Percentiles rank a stretch among this genome's conserved stretches.
phyloP scores from a whole-genome alignment of 2,888 invertebrate species.

The Euplagia quadripunctaria region DNA sequence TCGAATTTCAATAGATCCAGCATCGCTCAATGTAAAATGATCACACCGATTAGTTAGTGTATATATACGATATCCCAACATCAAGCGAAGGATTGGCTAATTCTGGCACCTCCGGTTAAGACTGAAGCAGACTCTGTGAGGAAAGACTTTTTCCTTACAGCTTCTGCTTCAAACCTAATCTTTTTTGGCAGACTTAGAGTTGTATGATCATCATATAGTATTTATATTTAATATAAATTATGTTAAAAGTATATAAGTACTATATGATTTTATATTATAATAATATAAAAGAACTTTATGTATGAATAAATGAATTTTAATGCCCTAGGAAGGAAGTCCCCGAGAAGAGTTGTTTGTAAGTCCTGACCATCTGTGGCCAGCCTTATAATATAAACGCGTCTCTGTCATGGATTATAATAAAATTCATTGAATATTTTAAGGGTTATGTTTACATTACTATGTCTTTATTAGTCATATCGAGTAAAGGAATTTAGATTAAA shows the following conservation, averaged over 20 bases:
- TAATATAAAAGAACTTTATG: no score
- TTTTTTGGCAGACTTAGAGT: no score
- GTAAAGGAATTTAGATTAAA: conserved; percentile 46
- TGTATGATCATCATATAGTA: no score
- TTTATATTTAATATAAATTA: no score
- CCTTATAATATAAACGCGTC: conserved; percentile 7
- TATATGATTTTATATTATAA: no score
- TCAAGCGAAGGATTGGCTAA: background rate
- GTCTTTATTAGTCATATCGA: conserved; percentile 49
- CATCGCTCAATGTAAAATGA: background rate
- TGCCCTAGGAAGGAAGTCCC: no score
- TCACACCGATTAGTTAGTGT: background rate
- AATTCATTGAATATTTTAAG: conserved; percentile 51
- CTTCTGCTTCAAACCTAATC: no score
- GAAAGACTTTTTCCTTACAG: no score
- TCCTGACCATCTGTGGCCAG: background rate
- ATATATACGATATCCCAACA: background rate
- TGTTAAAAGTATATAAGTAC: no score
- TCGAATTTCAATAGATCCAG: background rate
- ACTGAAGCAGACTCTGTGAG: no score
- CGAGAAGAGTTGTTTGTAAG: background rate
- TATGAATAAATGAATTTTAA: no score
- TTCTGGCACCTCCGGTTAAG: no score
- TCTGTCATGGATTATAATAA: conserved; percentile 40
- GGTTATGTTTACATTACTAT: conserved; percentile 44